These are phyloP conservation scores for Proales similis DNA, from an alignment of 1,140 invertebrate species.

Conservation along the genomic window DNA sequence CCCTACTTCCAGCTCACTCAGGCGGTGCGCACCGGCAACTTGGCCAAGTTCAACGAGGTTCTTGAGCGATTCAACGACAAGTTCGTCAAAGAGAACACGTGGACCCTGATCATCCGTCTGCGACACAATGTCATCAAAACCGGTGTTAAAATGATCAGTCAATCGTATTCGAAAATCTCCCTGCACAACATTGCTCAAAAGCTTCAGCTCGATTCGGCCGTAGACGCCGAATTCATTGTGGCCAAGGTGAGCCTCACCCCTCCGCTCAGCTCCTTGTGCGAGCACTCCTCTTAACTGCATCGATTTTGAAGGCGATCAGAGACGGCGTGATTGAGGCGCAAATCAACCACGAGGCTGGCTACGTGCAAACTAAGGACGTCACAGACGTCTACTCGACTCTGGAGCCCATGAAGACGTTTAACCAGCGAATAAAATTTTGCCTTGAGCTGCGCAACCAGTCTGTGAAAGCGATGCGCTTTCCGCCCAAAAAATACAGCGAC, in stretches of 20 bases:
- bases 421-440: slow-evolving; percentile 95
- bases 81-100: slow-evolving; percentile 72
- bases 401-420: slow-evolving; percentile 90
- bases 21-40: slow-evolving; percentile 86
- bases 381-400: slow-evolving; percentile 93
- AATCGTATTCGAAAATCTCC: slow-evolving; percentile 92
- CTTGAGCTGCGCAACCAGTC: slow-evolving; percentile 94
- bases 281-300: not conserved
- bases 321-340: slow-evolving; percentile 97
- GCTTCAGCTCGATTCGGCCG: slow-evolving; percentile 80
- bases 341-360: slow-evolving; percentile 86
- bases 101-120: slow-evolving; percentile 77
- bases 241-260: slow-evolving; percentile 68
- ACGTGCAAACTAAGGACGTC: slow-evolving; percentile 92
- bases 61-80: slow-evolving; percentile 63
- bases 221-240: slow-evolving; percentile 98
- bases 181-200: slow-evolving; percentile 87
- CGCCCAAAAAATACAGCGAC: slow-evolving; percentile 95
- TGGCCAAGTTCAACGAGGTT: slow-evolving; percentile 86
- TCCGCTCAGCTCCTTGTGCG: slow-evolving; percentile 3
- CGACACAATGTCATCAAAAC: slow-evolving; percentile 99
- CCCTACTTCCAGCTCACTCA: slow-evolving; percentile 89
- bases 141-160: slow-evolving; percentile 86
- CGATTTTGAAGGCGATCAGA: slow-evolving; percentile 68
- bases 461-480: slow-evolving; percentile 90